These are phyloP conservation scores for Gambelia wislizenii DNA, from an alignment of 2,797 vertebrate species.

Conservation along the genomic window DNA sequence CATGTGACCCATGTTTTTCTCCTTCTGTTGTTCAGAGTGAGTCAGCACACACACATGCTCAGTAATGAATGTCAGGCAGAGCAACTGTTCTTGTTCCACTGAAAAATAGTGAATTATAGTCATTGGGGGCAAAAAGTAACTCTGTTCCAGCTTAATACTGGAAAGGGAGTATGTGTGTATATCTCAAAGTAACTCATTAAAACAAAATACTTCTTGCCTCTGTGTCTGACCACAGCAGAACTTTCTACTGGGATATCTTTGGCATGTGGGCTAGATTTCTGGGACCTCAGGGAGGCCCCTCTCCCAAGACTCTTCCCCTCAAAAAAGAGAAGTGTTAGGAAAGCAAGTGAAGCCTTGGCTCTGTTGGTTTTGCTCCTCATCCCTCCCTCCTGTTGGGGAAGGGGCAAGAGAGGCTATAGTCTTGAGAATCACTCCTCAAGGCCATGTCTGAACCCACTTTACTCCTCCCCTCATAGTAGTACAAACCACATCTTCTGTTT, in stretches of 20 bases:
- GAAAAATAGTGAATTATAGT: too few species aligned
- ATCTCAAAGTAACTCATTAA: too few species aligned
- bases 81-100: too few species aligned
- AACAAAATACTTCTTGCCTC: too few species aligned
- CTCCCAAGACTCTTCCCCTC: too few species aligned
- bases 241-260: constrained; percentile 59
- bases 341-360: not conserved
- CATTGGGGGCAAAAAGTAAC: too few species aligned
- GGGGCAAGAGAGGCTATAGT: not conserved
- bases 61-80: too few species aligned
- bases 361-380: not conserved
- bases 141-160: too few species aligned
- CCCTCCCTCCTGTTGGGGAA: not conserved
- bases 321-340: not conserved
- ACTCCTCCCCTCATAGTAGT: not conserved
- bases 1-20: too few species aligned
- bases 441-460: not conserved
- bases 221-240: constrained; percentile 56
- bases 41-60: too few species aligned
- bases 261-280: not conserved
- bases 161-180: too few species aligned
- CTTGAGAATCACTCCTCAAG: not conserved
- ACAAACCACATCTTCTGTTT: constrained; percentile 47
- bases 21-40: too few species aligned
- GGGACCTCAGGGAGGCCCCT: not conserved